These are phyloP conservation scores for Excalfactoria chinensis DNA, from an alignment of 2,113 vertebrate species.

Conservation along the genomic window DNA sequence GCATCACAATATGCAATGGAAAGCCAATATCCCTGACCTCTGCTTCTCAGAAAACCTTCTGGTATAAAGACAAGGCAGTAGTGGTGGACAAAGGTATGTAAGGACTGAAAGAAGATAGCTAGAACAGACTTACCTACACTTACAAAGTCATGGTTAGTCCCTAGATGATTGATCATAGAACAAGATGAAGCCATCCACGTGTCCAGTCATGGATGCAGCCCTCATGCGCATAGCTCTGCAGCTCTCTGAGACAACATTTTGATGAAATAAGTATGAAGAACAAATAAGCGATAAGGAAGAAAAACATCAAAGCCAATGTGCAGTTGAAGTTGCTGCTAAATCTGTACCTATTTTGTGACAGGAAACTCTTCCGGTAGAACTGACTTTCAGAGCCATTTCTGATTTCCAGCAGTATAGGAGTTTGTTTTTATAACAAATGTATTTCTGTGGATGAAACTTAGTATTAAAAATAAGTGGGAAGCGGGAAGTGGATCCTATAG, in stretches of 20 bases:
- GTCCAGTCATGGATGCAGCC: background rate
- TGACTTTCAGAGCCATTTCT: constrained; percentile 4
- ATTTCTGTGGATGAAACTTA: constrained; percentile 1
- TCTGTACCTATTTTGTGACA: constrained; percentile 36
- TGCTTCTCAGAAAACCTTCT: background rate
- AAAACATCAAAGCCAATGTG: constrained; percentile 8
- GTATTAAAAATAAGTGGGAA: constrained; percentile 47
- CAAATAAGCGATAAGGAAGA: background rate
- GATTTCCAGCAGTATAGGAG: background rate
- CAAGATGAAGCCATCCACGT: background rate
- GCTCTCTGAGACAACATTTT: background rate
- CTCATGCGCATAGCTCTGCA: background rate
- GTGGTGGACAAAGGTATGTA: background rate
- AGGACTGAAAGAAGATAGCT: background rate
- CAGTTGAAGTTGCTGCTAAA: background rate
- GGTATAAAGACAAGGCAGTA: background rate
- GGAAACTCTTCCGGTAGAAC: constrained; percentile 33
- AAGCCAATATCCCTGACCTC: background rate
- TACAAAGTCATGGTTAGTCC: background rate
- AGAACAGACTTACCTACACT: background rate
- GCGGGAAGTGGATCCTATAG: constrained; percentile 13
- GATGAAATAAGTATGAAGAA: constrained; percentile 3
- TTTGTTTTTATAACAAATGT: constrained; percentile 47
- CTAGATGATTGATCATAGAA: background rate
- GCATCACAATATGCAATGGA: background rate